Evolutionary conservation across 2,113 vertebrate species (phyloP), one percentile per base, ranked within the genome.

Genomic region (Callorhinus ursinus): DNA sequence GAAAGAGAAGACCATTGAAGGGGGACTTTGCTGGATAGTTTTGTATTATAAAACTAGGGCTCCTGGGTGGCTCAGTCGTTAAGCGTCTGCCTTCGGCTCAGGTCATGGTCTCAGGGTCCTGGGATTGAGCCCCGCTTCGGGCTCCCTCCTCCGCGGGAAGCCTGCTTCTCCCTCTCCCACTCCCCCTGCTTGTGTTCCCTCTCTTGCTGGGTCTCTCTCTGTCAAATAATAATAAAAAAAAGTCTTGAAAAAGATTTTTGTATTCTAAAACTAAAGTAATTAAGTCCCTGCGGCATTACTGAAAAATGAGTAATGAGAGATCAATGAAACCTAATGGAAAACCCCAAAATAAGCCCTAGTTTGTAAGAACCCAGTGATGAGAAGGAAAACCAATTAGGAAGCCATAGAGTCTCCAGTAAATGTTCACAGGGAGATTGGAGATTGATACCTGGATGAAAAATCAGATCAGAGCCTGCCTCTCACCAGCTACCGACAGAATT

Each of bases 301-400:
- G 65, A 83, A 86, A 96, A 88, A 26, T 88, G n/a, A 79, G 36
- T 88, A 87, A 57, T 15, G 42, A 74, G 26, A 83, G 85, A 92
- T 93, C 61, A 15, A 59, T 87, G 82, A 59, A 79, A 80, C 21
- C n/a, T 67, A 92, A 59, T 46, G 67, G 89, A 89, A 67, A 90
- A 36, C 19, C 39, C 79, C 46, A 61, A 74, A 92, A 96, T 84
- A 88, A 95, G 72, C n/a, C 55, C 92, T 63, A 16, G 42, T 9
- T 7, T 55, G 72, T 87, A 53, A 63, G 82, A 90, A 67, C 39
- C 76, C 65, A 59, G 13, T 33, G 57, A 11, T 19, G 76, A 72
- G 81, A 53, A 67, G 95, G 87, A 82, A 96, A 95, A 49, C 51
- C 92, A 96, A 84, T 93, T 81, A 81, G 84, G 53, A 88, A 88